These are phyloP conservation scores for Pristionchus entomophagus DNA, from an alignment of 2,888 invertebrate species.

Conservation along the genomic window DNA sequence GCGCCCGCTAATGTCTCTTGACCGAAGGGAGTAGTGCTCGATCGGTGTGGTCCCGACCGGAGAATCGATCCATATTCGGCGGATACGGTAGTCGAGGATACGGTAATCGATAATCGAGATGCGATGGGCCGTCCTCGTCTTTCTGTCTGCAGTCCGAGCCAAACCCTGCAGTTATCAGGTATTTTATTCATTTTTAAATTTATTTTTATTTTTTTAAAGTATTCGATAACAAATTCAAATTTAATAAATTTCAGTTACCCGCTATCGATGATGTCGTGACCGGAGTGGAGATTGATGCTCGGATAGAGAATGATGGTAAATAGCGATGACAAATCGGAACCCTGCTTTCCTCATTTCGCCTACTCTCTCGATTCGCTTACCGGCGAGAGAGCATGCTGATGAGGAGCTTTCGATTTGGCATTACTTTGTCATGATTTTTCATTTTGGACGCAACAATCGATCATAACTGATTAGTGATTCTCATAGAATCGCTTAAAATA, in stretches of 20 bases:
- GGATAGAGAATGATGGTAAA: not conserved
- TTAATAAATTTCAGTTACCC: slow-evolving; percentile 54
- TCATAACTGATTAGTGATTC: no score
- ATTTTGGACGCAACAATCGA: no score
- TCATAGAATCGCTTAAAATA: no score
- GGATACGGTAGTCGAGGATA: no score
- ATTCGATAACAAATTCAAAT: not conserved
- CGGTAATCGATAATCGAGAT: slow-evolving; percentile 20
- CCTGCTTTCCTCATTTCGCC: not conserved
- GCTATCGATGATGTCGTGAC: slow-evolving; percentile 61
- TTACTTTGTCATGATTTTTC: no score
- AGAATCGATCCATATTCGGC: no score
- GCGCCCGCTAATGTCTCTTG: slow-evolving; percentile 8
- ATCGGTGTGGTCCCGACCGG: no score
- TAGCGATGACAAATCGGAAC: no score
- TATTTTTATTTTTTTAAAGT: no score
- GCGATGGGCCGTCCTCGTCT: not conserved
- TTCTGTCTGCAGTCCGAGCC: not conserved
- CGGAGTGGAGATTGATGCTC: slow-evolving; percentile 58
- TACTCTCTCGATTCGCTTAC: slow-evolving; percentile 4
- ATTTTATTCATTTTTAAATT: not conserved
- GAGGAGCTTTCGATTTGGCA: no score
- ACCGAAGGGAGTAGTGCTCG: slow-evolving; percentile 11
- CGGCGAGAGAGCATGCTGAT: no score
- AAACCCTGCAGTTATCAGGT: slow-evolving; percentile 49